phyloP scores from a whole-genome alignment of 2,888 invertebrate species.

The Branchellion lobata region DNA sequence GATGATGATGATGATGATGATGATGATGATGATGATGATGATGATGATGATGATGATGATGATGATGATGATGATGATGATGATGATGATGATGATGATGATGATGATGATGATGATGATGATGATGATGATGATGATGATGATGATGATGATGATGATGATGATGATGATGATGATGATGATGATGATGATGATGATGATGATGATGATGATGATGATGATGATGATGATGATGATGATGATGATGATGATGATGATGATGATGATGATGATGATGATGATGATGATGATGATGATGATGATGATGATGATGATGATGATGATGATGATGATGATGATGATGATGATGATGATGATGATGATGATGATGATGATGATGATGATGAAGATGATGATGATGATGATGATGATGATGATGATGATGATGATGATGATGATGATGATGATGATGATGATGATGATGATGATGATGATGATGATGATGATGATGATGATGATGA shows the following conservation, averaged over 20 bases:
- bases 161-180: too few relatives aligned
- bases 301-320: conserved; percentile 21
- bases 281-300: conserved; percentile 20
- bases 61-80: too few relatives aligned
- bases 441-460: conserved; percentile 22
- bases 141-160: too few relatives aligned
- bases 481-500: background rate
- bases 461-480: background rate
- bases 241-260: background rate
- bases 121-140: too few relatives aligned
- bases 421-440: conserved; percentile 7
- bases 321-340: conserved; percentile 18
- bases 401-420: conserved; percentile 26
- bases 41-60: too few relatives aligned
- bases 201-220: too few relatives aligned
- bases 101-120: too few relatives aligned
- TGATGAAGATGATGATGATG: conserved; percentile 4
- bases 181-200: too few relatives aligned
- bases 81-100: too few relatives aligned
- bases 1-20: too few relatives aligned
- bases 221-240: conserved; percentile 13
- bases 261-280: background rate
- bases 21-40: too few relatives aligned
- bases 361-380: conserved; percentile 25
- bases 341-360: conserved; percentile 36